Evolutionary conservation across 2,888 invertebrate species (phyloP).

Genomic region (Camptogramma bilineatum): DNA sequence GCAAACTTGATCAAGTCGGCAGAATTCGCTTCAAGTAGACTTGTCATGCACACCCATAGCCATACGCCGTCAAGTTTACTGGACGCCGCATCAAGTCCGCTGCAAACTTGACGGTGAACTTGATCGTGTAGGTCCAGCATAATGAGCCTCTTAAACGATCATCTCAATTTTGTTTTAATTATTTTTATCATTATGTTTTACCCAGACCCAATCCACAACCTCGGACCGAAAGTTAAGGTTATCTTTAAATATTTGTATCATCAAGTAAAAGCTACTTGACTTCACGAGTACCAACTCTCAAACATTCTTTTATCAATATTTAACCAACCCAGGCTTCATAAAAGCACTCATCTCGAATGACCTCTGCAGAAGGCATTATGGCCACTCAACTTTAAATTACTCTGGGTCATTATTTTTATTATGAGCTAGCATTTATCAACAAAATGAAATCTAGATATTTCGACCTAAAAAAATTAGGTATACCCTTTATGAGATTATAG

Average conservation of each 20-base stretch:
- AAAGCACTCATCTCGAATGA: slow-evolving; percentile 12
- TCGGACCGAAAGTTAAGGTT: too few relatives aligned
- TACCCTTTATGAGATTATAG: too few relatives aligned
- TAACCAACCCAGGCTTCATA: slow-evolving; percentile 12
- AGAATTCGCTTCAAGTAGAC: too few relatives aligned
- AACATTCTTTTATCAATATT: slow-evolving; percentile 11
- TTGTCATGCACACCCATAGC: too few relatives aligned
- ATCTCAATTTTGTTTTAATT: too few relatives aligned
- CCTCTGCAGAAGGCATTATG: slow-evolving; percentile 30
- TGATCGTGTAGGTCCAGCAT: too few relatives aligned
- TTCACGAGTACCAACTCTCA: not conserved
- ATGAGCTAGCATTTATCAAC: not conserved
- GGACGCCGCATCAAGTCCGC: too few relatives aligned
- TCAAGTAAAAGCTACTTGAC: not conserved
- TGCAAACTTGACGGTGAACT: too few relatives aligned
- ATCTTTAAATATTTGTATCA: not conserved
- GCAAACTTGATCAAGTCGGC: too few relatives aligned
- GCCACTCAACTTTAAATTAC: not conserved
- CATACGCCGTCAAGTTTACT: too few relatives aligned
- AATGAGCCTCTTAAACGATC: too few relatives aligned
- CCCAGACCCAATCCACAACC: not conserved
- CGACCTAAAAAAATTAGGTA: not conserved
- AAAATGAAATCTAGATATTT: not conserved
- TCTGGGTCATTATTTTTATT: not conserved
- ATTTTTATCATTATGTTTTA: too few relatives aligned